phyloP scores from a whole-genome alignment of 2,113 vertebrate species.

The Urocolius indicus region DNA sequence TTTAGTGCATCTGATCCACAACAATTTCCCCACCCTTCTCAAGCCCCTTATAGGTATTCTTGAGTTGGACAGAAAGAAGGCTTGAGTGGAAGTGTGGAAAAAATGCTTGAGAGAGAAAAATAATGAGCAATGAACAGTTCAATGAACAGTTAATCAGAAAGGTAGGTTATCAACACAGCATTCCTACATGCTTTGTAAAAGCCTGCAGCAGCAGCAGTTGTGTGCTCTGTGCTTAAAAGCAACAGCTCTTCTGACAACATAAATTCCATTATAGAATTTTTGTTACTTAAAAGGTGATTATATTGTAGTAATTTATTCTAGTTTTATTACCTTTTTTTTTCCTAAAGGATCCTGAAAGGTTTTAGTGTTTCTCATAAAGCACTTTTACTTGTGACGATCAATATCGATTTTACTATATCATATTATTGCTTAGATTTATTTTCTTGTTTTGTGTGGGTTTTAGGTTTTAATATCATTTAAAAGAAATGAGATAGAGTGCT shows the following conservation, averaged over 20 bases:
- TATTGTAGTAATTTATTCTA: slow-evolving; percentile 58
- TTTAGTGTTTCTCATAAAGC: slow-evolving; percentile 64
- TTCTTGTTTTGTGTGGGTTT: slow-evolving; percentile 53
- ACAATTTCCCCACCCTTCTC: neutral
- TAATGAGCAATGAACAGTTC: neutral
- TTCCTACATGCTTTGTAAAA: neutral
- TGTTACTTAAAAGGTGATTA: slow-evolving; percentile 70
- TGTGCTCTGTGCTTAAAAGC: slow-evolving; percentile 11
- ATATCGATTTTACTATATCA: slow-evolving; percentile 59
- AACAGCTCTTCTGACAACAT: slow-evolving; percentile 23
- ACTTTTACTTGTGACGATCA: slow-evolving; percentile 66
- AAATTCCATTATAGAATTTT: slow-evolving; percentile 50
- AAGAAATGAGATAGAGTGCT: slow-evolving; percentile 25
- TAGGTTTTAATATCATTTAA: slow-evolving; percentile 33
- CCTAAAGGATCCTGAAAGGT: slow-evolving; percentile 6
- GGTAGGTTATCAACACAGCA: neutral
- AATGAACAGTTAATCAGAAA: neutral
- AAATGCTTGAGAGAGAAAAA: neutral
- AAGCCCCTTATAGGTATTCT: neutral
- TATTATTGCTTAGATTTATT: slow-evolving; percentile 67
- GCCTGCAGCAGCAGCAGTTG: neutral
- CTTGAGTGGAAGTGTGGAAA: neutral
- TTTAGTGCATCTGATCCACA: neutral
- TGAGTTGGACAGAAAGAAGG: neutral
- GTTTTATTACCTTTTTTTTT: slow-evolving; percentile 24